Conservation (phyloP, 2,113 vertebrate species). For the Cairina moschata region DNA sequence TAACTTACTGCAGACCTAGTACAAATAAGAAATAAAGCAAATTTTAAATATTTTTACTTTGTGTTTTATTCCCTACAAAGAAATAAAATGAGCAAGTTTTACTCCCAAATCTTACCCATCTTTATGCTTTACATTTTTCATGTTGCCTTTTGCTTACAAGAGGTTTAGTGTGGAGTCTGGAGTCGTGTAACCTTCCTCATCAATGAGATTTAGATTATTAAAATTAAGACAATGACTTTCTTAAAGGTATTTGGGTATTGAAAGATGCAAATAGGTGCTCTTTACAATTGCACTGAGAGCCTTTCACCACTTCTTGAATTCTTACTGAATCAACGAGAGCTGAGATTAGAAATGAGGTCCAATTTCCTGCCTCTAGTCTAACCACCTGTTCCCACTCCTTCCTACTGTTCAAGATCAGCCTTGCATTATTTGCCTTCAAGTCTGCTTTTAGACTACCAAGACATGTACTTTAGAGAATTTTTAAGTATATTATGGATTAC, state of each 20-base stretch:
- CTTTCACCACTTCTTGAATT: constrained; percentile 46
- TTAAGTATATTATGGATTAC: background rate
- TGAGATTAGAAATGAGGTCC: background rate
- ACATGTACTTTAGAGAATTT: background rate
- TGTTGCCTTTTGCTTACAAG: background rate
- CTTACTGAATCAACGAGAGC: background rate
- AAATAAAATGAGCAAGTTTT: background rate
- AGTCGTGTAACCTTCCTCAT: background rate
- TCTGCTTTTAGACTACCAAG: background rate
- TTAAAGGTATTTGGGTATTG: background rate
- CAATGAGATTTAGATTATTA: background rate
- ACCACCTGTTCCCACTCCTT: constrained; percentile 60
- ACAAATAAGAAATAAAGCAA: background rate
- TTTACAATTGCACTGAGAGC: constrained; percentile 50
- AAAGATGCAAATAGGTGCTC: constrained; percentile 52
- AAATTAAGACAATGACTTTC: background rate
- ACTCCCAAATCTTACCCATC: background rate
- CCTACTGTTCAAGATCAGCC: background rate
- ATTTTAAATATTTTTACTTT: background rate
- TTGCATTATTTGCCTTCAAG: background rate
- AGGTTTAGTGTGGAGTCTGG: background rate
- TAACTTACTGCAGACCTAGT: background rate
- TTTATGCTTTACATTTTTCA: background rate
- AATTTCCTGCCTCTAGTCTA: constrained; percentile 55
- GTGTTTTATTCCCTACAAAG: background rate